Base-by-base conservation (phyloP, 2,797 vertebrate genomes). In the Hippoglossus hippoglossus region DNA sequence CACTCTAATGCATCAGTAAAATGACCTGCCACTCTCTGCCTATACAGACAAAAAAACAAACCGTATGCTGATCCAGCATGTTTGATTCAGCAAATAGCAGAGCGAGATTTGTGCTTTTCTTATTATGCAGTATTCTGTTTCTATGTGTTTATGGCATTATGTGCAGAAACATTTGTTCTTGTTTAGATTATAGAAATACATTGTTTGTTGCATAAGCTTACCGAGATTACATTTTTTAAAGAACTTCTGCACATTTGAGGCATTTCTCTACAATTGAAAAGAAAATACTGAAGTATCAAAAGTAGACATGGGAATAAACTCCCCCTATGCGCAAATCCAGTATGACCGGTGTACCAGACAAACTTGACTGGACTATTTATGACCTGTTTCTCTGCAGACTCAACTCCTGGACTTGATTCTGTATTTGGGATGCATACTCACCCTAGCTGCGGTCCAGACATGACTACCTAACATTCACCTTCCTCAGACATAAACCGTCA, bases 401-500 rank as follows among this genome's bases (percentile, higher is more conserved):
- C 63, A 80, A 81, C 81, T 64, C 19, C 62, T 77, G 72, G 63
- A 67, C 50, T 68, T 50, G 46, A 54, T 66, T 77, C 59, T 84
- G 58, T 77, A 39, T 61, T 75, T 39, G 47, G 71, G 71, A 85
- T 75, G 64, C 71, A 70, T 75, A 60, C 64, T 47, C 47, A 81
- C 78, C 75, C 69, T 71, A 63, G 83, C 78, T 89, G 81, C 63
- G 78, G 84, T 90, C 87, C 82, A 92, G 91, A 92, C 82, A 65
- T 83, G 87, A 87, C 78, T 75, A 64, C 77, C 67, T 52, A 34
- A 69, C 84, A 79, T 88, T 85, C 70, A 69, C 68, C 68, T 72
- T 72, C 62, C 75, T 64, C 57, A 75, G 66, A 72, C 77, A 71
- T 74, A 70, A 77, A 70, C 63, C 71, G 71, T 87, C 67, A 75